Evolutionary conservation across 2,113 vertebrate species (phyloP).

Genomic region (Zosterops borbonicus): DNA sequence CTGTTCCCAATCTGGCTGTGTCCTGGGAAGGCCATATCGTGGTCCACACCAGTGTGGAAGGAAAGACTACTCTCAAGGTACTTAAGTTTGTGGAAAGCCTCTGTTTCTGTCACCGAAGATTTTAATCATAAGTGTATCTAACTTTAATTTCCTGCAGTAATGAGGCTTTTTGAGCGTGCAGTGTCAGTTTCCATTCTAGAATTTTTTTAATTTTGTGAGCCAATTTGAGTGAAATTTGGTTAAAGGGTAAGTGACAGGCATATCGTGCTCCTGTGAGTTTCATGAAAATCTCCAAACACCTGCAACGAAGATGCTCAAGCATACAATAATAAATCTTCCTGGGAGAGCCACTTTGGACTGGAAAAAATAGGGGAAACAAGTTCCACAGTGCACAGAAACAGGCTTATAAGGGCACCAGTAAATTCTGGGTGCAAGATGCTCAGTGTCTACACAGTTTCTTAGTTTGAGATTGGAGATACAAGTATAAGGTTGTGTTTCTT

Average conservation of each 20-base stretch:
- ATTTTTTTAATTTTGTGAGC: background rate
- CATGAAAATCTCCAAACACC: background rate
- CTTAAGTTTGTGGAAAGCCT: background rate
- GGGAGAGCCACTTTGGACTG: background rate
- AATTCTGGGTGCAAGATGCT: background rate
- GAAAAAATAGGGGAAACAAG: background rate
- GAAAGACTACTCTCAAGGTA: slow-evolving; percentile 92
- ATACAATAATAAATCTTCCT: background rate
- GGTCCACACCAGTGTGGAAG: slow-evolving; percentile 88
- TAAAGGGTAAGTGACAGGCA: background rate
- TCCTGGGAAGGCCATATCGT: slow-evolving; percentile 94
- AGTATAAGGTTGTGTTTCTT: background rate
- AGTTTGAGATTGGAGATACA: background rate
- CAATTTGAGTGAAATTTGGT: background rate
- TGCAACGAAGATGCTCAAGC: background rate
- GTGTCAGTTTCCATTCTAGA: background rate
- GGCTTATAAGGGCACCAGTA: background rate
- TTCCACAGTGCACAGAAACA: background rate
- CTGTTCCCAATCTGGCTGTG: slow-evolving; percentile 86
- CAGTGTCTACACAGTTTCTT: background rate
- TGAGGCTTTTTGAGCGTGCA: background rate
- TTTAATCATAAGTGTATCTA: background rate
- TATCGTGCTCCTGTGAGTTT: background rate
- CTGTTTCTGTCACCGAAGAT: background rate
- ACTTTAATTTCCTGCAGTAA: background rate